phyloP scores from a whole-genome alignment of 2,797 vertebrate species.

The Astyanax mexicanus region DNA sequence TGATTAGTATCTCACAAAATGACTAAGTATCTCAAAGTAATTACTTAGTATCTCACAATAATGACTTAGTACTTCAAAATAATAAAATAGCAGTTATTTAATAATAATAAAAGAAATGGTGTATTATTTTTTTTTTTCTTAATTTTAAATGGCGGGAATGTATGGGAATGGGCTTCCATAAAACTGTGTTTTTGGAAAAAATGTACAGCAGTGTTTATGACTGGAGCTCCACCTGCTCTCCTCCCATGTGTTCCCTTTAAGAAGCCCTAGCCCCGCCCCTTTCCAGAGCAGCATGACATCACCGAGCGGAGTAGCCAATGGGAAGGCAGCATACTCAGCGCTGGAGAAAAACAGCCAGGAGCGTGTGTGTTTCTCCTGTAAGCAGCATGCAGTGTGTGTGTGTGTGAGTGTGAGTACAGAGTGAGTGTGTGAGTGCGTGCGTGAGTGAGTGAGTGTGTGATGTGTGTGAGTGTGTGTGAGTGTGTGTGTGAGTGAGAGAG shows the following conservation, averaged over 20 bases:
- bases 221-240: background rate
- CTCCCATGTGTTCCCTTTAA: slow-evolving; percentile 74
- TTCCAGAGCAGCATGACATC: slow-evolving; percentile 64
- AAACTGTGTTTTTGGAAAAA: no score
- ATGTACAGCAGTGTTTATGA: no score
- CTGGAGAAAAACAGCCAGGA: slow-evolving; percentile 59
- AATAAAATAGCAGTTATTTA: no score
- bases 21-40: no score
- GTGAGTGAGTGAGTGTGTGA: background rate
- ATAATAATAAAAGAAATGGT: no score
- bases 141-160: no score
- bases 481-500: slow-evolving; percentile 16
- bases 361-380: slow-evolving; percentile 59
- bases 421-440: slow-evolving; percentile 26
- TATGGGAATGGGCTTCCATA: no score
- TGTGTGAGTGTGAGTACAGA: slow-evolving; percentile 51
- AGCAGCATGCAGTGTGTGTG: slow-evolving; percentile 60
- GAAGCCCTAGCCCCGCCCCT: slow-evolving; percentile 54
- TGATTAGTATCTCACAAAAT: no score
- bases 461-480: slow-evolving; percentile 15
- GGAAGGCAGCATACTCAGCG: slow-evolving; percentile 50
- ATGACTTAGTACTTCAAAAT: no score
- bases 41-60: no score
- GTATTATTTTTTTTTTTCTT: no score
- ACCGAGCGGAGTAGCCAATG: slow-evolving; percentile 69